A percentile compares a stretch with the other conserved stretches of the same genome.
Evolutionary conservation across 2,113 vertebrate genomes (phyloP).

Genomic region (Malurus cyaneus): DNA sequence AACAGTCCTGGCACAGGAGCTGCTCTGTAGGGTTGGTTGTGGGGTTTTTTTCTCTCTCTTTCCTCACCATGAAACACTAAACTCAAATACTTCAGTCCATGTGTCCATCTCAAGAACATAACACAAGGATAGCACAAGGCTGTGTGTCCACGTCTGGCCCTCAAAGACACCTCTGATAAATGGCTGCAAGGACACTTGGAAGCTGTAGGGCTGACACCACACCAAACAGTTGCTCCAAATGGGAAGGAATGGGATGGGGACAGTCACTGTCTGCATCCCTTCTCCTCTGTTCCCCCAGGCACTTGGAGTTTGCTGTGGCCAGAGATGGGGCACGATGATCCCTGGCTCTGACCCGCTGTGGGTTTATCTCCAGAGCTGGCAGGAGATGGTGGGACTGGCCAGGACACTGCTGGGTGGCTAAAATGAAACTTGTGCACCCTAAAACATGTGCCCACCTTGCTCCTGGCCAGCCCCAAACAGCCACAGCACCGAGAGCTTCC

Average conservation of each 20-base stretch:
- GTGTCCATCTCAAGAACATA: background rate
- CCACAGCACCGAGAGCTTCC: background rate
- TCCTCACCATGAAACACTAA: background rate
- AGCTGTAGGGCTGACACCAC: background rate
- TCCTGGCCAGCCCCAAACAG: accelerated
- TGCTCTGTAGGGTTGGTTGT: background rate
- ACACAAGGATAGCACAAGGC: background rate
- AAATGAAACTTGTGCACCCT: background rate
- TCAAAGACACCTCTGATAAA: background rate
- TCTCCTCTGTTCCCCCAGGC: background rate
- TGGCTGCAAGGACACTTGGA: background rate
- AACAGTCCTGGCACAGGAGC: background rate
- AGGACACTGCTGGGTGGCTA: background rate
- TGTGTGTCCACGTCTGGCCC: background rate
- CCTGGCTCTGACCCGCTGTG: background rate
- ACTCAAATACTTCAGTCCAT: background rate
- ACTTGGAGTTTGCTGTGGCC: background rate
- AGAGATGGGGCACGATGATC: background rate
- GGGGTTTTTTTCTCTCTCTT: background rate
- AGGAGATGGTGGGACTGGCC: background rate
- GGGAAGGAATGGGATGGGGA: background rate
- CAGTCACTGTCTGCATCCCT: background rate
- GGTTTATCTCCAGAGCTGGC: constrained; percentile 12
- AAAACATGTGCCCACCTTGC: accelerated
- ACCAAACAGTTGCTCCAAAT: background rate